phyloP scores from a whole-genome alignment of 1,140 invertebrate species.

The Rhyzopertha dominica region DNA sequence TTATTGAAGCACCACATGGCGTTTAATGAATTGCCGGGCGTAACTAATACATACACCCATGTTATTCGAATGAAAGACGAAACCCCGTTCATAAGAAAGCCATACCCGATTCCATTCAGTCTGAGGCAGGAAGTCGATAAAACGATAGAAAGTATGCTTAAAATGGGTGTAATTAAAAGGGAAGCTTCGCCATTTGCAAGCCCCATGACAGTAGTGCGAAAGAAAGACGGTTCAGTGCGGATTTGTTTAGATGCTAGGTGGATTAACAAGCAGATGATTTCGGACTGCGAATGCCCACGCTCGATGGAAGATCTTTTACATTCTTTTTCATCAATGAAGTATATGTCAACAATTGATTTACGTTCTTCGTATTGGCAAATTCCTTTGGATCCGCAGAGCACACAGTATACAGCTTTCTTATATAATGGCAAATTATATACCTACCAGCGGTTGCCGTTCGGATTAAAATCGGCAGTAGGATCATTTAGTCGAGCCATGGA shows the following conservation, averaged over 20 bases:
- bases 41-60: slow-evolving; percentile 18
- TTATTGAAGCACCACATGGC: slow-evolving; percentile 4
- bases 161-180: slow-evolving; percentile 24
- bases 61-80: slow-evolving; percentile 17
- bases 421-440: too few relatives aligned
- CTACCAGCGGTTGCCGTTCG: too few relatives aligned
- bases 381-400: slow-evolving; percentile 25
- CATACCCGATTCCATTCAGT: slow-evolving; percentile 26
- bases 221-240: slow-evolving; percentile 25
- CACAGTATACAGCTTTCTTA: too few relatives aligned
- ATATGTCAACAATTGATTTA: slow-evolving; percentile 37
- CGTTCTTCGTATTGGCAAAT: slow-evolving; percentile 44
- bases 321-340: slow-evolving; percentile 26
- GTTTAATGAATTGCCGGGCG: slow-evolving; percentile 19
- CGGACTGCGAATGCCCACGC: slow-evolving; percentile 30
- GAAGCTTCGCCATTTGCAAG: slow-evolving; percentile 37
- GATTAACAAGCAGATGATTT: slow-evolving; percentile 34
- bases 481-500: too few relatives aligned
- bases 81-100: slow-evolving; percentile 14
- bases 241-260: slow-evolving; percentile 39
- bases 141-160: slow-evolving; percentile 25
- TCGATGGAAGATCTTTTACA: slow-evolving; percentile 33
- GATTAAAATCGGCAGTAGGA: too few relatives aligned
- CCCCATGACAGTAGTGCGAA: slow-evolving; percentile 32
- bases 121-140: slow-evolving; percentile 16